Evolutionary conservation across 2,113 vertebrate species (phyloP).

Genomic region (Oreotrochilus melanogaster): DNA sequence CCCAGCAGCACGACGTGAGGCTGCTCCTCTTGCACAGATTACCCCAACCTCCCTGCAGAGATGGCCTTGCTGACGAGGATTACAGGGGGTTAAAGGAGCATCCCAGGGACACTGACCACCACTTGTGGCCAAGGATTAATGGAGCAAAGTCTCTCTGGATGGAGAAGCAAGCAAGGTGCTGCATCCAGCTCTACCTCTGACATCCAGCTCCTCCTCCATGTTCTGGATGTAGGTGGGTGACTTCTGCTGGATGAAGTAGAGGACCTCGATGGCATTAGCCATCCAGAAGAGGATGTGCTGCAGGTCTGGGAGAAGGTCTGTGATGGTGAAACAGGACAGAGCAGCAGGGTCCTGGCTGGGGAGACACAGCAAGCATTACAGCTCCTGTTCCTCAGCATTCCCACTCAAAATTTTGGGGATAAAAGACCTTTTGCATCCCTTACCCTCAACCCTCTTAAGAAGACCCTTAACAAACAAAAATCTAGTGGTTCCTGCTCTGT

Average conservation of each 20-base stretch:
- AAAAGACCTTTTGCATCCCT: background rate
- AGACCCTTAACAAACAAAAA: background rate
- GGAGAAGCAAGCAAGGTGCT: background rate
- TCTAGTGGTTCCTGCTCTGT: background rate
- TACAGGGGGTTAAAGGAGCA: background rate
- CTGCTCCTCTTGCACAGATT: background rate
- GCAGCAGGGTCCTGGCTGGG: conserved; percentile 89
- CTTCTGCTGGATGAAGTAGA: conserved; percentile 94
- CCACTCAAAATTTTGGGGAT: background rate
- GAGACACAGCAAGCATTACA: background rate
- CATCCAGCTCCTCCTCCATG: conserved; percentile 89
- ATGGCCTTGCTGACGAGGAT: background rate
- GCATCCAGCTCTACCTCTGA: conserved; percentile 70
- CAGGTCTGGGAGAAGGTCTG: conserved; percentile 90
- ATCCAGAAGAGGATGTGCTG: conserved; percentile 97
- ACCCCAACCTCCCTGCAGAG: background rate
- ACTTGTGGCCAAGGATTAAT: background rate
- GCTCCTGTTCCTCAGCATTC: background rate
- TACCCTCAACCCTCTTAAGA: background rate
- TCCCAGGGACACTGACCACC: background rate
- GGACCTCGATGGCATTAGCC: conserved; percentile 93
- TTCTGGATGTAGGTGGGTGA: conserved; percentile 90
- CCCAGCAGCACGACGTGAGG: background rate
- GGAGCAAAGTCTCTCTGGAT: rapidly evolving
- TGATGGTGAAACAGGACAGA: conserved; percentile 84